A percentile compares a stretch with the other conserved stretches of the same genome.
These are phyloP conservation scores for Pangasius djambal DNA, from an alignment of 2,797 vertebrate species.

Conservation along the genomic window DNA sequence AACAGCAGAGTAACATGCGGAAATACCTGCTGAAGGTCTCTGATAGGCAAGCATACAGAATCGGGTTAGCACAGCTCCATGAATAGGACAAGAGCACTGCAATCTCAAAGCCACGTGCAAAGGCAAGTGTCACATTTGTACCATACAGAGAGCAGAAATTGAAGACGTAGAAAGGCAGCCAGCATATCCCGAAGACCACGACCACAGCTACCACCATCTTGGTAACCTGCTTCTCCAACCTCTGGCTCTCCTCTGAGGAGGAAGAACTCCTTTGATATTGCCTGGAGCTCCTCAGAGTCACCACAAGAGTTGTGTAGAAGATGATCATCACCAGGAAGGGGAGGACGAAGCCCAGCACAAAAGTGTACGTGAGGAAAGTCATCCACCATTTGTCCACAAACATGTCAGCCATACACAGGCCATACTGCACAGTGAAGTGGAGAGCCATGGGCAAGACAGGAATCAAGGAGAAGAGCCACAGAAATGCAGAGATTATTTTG, in stretches of 20 bases:
- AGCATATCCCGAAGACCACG: conserved; percentile 74
- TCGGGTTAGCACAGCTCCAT: conserved; percentile 80
- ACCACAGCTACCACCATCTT: conserved; percentile 77
- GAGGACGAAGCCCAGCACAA: conserved; percentile 74
- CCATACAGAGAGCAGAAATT: conserved; percentile 73
- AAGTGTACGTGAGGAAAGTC: conserved; percentile 73
- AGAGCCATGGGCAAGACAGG: conserved; percentile 79
- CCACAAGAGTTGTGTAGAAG: conserved; percentile 68
- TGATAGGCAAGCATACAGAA: conserved; percentile 77
- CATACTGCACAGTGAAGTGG: conserved; percentile 65
- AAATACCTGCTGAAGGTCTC: conserved; percentile 75
- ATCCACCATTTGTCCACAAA: conserved; percentile 66
- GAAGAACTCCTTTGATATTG: not conserved
- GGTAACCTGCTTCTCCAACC: conserved; percentile 72
- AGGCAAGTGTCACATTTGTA: conserved; percentile 39
- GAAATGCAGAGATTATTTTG: conserved; percentile 66
- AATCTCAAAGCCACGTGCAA: conserved; percentile 71
- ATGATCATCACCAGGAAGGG: conserved; percentile 71
- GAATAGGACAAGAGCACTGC: conserved; percentile 78
- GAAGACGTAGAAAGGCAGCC: conserved; percentile 79
- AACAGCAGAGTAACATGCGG: conserved; percentile 67
- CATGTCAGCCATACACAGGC: conserved; percentile 67
- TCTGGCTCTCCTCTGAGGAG: conserved; percentile 55
- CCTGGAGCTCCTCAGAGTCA: conserved; percentile 62
- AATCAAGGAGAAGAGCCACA: conserved; percentile 77